Percentiles rank a stretch among this genome's conserved stretches.
Conservation (phyloP, 2,797 vertebrate genomes). For the Glossophaga mutica region DNA sequence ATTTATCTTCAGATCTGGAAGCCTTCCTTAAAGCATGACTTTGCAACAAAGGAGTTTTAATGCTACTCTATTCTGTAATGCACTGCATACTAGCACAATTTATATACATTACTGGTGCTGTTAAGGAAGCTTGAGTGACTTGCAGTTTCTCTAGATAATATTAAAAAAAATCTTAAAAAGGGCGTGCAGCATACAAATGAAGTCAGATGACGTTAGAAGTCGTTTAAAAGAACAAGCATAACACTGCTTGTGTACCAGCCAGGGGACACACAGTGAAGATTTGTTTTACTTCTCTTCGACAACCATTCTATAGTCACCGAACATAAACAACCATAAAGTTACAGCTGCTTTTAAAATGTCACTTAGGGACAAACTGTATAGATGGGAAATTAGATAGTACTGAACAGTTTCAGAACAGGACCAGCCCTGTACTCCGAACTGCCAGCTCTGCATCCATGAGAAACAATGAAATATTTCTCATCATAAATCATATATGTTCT, state of each 20-base stretch:
- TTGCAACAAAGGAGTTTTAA: slow-evolving; percentile 16
- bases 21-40: slow-evolving; percentile 22
- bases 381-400: slow-evolving; percentile 49
- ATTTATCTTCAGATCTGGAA: background rate
- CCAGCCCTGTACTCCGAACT: background rate
- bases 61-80: slow-evolving; percentile 1
- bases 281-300: slow-evolving; percentile 59
- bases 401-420: slow-evolving; percentile 27
- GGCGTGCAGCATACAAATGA: slow-evolving; percentile 42
- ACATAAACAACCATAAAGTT: slow-evolving; percentile 38
- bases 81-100: slow-evolving; percentile 32
- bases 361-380: slow-evolving; percentile 51
- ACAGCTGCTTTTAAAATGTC: slow-evolving; percentile 47
- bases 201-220: slow-evolving; percentile 42
- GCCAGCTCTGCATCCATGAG: background rate
- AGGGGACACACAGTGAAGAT: slow-evolving; percentile 38
- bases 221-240: slow-evolving; percentile 54
- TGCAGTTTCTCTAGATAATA: slow-evolving; percentile 46
- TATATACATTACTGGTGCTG: background rate
- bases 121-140: slow-evolving; percentile 41
- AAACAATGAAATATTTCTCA: slow-evolving; percentile 27
- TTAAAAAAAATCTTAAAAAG: slow-evolving; percentile 4
- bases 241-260: background rate
- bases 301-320: slow-evolving; percentile 19
- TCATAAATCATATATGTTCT: background rate